Evolutionary conservation across 2,113 vertebrate genomes (phyloP), one percentile per base, ranked within the genome.

Genomic region (Periophthalmus modestus): DNA sequence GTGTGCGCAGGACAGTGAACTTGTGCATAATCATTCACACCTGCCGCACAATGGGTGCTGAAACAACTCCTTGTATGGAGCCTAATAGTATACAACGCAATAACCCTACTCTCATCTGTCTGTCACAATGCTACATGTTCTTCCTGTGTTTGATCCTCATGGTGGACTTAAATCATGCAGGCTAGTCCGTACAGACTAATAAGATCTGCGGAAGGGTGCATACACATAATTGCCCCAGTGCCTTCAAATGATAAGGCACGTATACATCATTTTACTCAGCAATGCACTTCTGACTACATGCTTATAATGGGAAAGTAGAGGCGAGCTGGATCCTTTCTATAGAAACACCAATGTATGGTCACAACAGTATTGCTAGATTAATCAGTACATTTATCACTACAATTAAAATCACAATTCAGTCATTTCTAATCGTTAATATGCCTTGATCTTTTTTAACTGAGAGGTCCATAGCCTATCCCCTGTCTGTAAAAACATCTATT

Each of bases 11-110:
- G 87, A 86, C 87, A 81, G 77, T 77, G 80, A 65, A 65, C 48
- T 82, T 77, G 75, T 55, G 72, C 71, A 80, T 93, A 91, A 93
- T 92, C 89, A 91, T 91, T 92, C 88, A 93, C 92, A 93, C 91
- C 90, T 92, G 92, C 79, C 72, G 69, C 66, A 58, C 77, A 50
- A 47, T 75, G 88, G 80, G 81, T 85, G 85, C 80, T 84, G 80
- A 83, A 79, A 82, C 81, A 82, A 68, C 80, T 83, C 72, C 83
- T 82, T 52, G 72, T 77, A 79, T 65, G 73, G 75, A 89, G 79
- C 87, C 83, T 84, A 92, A 89, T 84, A 74, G 73, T n/a, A 74
- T 39, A 65, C 74, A 79, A 69, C 77, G 71, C 77, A 34, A 52
- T 33, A 23, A 54, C n/a, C 47, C 39, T 48, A 43, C 39, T 54